phyloP scores from a whole-genome alignment of 2,113 vertebrate species.

The Hyaena hyaena region DNA sequence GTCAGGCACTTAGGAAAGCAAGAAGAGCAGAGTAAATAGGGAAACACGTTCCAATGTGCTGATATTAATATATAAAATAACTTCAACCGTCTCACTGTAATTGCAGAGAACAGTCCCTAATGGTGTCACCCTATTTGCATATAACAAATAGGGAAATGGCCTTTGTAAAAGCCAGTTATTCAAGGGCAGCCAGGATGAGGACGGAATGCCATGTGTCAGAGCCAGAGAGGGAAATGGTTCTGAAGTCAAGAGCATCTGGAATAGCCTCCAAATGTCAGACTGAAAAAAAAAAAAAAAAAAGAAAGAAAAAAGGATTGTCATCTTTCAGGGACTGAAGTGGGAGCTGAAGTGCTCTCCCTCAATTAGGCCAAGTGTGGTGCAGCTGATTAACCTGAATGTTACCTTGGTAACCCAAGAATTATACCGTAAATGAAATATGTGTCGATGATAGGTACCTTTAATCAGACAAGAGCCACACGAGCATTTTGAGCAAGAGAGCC shows the following conservation, averaged over 20 bases:
- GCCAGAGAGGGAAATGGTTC: constrained; percentile 68
- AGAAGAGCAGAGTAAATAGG: not conserved
- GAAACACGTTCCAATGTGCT: not conserved
- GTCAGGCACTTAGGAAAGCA: not conserved
- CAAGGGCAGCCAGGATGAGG: constrained; percentile 59
- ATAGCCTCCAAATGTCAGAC: constrained; percentile 65
- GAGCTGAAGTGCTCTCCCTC: constrained; percentile 84
- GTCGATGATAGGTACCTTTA: constrained; percentile 74
- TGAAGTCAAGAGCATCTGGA: constrained; percentile 84
- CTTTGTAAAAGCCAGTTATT: constrained; percentile 71
- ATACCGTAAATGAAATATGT: constrained; percentile 80
- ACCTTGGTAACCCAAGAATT: constrained; percentile 86
- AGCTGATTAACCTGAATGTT: constrained; percentile 87
- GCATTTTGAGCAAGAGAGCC: constrained; percentile 72
- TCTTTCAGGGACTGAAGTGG: constrained; percentile 84
- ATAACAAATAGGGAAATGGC: constrained; percentile 19
- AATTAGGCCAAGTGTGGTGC: constrained; percentile 85
- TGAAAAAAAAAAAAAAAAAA: not conserved
- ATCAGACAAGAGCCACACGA: constrained; percentile 76
- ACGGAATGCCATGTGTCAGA: constrained; percentile 26
- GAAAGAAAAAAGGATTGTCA: constrained; percentile 72
- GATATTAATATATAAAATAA: not conserved
- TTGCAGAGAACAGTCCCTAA: constrained; percentile 1
- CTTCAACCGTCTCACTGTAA: not conserved
- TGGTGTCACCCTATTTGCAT: constrained; percentile 55